Percentiles rank a stretch among this genome's conserved stretches.
Evolutionary conservation across 2,113 vertebrate species (phyloP).

Genomic region (Poeciliopsis prolifica): DNA sequence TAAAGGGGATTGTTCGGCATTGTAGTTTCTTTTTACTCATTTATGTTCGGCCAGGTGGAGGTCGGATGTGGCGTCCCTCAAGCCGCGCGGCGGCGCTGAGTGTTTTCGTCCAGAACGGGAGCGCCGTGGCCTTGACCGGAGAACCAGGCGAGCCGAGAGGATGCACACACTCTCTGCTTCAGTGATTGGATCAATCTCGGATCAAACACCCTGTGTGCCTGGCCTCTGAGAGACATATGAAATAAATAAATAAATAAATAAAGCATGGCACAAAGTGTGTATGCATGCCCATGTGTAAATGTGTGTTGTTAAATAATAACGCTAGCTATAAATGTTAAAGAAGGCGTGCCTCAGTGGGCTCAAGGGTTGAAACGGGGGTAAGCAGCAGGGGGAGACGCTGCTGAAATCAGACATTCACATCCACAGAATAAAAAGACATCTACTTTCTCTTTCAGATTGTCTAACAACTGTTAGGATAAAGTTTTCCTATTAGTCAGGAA

Average conservation of each 20-base stretch:
- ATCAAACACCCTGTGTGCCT: constrained; percentile 31
- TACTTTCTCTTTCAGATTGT: not conserved
- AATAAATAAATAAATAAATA: not conserved
- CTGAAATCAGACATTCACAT: not conserved
- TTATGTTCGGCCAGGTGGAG: constrained; percentile 64
- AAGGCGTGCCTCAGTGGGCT: not conserved
- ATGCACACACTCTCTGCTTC: constrained; percentile 58
- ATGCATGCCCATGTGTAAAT: constrained; percentile 3
- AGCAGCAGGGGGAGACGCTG: too few species aligned
- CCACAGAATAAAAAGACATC: too few species aligned
- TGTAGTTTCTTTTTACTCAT: constrained; percentile 70
- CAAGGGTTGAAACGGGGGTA: constrained; percentile 11
- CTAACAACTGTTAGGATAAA: not conserved
- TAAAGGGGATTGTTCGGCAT: constrained; percentile 70
- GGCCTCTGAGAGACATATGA: constrained; percentile 29
- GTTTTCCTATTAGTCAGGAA: not conserved
- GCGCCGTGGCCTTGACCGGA: constrained; percentile 52
- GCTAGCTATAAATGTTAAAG: constrained; percentile 30
- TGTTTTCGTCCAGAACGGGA: constrained; percentile 47
- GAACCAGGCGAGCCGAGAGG: constrained; percentile 40
- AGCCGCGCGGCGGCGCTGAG: constrained; percentile 43
- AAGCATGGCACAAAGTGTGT: constrained; percentile 19
- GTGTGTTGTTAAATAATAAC: constrained; percentile 27
- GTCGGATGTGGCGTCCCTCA: constrained; percentile 58
- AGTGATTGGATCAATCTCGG: constrained; percentile 69